A percentile compares a stretch with the other conserved stretches of the same genome.
Evolutionary conservation across 1,140 invertebrate species (phyloP).

Genomic region (Linepithema humile): DNA sequence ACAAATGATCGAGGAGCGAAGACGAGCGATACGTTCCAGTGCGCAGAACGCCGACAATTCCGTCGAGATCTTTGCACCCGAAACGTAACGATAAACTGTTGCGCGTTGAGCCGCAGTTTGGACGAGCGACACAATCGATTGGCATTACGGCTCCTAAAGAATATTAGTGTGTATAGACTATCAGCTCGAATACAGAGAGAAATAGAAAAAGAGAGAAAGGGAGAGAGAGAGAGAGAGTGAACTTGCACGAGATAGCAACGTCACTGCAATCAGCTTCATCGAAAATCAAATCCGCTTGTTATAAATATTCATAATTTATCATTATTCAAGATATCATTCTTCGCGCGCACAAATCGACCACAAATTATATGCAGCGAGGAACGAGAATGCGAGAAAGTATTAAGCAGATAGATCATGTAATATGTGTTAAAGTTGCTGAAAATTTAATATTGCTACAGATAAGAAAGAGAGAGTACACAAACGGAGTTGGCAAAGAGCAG

Average conservation of each 20-base stretch:
- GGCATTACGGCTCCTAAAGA: constrained; percentile 17
- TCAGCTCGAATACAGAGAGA: background rate
- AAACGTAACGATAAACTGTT: constrained; percentile 80
- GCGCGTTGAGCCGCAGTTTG: background rate
- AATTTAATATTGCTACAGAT: constrained; percentile 15
- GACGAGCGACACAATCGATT: constrained; percentile 20
- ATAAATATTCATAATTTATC: constrained; percentile 22
- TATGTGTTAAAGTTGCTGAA: constrained; percentile 35
- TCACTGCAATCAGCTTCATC: constrained; percentile 22
- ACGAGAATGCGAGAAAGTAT: constrained; percentile 39
- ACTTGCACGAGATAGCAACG: background rate
- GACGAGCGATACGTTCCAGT: constrained; percentile 87
- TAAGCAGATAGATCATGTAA: constrained; percentile 29
- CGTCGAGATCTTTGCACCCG: constrained; percentile 87
- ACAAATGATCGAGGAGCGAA: constrained; percentile 91
- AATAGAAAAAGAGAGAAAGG: too few species aligned
- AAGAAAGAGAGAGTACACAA: background rate
- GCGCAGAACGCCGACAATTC: constrained; percentile 81
- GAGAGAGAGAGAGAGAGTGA: background rate
- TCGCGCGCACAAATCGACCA: background rate
- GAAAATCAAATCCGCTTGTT: constrained; percentile 49
- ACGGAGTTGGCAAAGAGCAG: constrained; percentile 1
- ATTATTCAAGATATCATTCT: constrained; percentile 24
- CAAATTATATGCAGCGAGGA: constrained; percentile 1
- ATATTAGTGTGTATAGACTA: constrained; percentile 22